Percentiles rank a stretch among this genome's conserved stretches.
Evolutionary conservation across 2,113 vertebrate genomes (phyloP).

Genomic region (Lynx canadensis): DNA sequence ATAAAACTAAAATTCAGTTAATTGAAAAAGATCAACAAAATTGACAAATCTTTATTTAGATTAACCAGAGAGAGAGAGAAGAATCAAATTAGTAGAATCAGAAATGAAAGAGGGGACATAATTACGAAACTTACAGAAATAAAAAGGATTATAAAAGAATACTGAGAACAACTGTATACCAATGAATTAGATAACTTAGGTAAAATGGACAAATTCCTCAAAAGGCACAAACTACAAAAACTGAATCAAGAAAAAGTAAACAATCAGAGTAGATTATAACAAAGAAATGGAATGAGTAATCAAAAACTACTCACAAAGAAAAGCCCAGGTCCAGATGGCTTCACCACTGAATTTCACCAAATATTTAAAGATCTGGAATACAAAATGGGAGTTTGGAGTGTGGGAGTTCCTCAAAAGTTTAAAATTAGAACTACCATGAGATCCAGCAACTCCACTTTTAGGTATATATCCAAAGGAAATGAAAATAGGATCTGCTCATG

Average conservation of each 20-base stretch:
- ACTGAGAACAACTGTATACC: background rate
- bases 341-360: background rate
- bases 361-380: background rate
- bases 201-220: background rate
- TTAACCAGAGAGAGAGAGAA: background rate
- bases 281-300: too few relatives aligned
- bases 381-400: too few relatives aligned
- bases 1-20: background rate
- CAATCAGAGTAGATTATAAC: background rate
- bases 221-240: background rate
- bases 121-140: background rate
- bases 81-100: background rate
- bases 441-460: background rate
- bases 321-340: background rate
- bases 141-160: background rate
- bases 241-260: background rate
- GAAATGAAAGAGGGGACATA: background rate
- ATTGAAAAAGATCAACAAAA: background rate
- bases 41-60: background rate
- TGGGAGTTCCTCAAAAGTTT: background rate
- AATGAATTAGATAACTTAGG: background rate
- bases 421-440: background rate
- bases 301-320: background rate
- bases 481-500: background rate
- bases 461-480: background rate